Evolutionary conservation across 2,888 invertebrate species (phyloP).

Genomic region (Lochmaea crataegi): DNA sequence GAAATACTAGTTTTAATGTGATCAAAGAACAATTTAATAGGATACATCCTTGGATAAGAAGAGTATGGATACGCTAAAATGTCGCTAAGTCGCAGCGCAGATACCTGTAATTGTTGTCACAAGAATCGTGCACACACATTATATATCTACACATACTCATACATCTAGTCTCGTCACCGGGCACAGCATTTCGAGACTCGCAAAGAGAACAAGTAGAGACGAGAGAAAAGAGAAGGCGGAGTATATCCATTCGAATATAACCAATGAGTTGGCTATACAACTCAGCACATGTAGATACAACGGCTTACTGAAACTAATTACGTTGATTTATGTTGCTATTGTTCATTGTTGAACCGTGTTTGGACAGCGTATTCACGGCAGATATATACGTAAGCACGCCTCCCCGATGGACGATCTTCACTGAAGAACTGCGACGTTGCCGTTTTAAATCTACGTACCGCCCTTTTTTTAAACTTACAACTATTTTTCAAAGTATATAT

Average conservation of each 20-base stretch:
- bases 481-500: neutral
- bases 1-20: neutral
- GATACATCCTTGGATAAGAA: neutral
- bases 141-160: constrained; percentile 19
- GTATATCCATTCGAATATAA: constrained; percentile 68
- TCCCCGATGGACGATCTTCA: constrained; percentile 48
- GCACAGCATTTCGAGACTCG: neutral
- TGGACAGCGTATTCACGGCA: constrained; percentile 61
- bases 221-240: constrained; percentile 66
- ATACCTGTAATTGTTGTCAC: constrained; percentile 14
- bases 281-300: constrained; percentile 65
- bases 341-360: constrained; percentile 83
- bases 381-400: constrained; percentile 63
- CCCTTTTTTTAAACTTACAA: neutral
- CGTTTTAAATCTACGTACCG: neutral
- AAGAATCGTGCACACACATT: constrained; percentile 21
- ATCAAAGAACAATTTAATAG: neutral
- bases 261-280: constrained; percentile 74
- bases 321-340: constrained; percentile 91
- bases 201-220: constrained; percentile 19
- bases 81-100: neutral
- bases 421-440: constrained; percentile 30
- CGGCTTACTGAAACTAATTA: constrained; percentile 84
- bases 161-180: constrained; percentile 11
- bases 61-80: neutral